Conservation (phyloP, 2,888 invertebrate genomes). For the Liposcelis brunnea region DNA sequence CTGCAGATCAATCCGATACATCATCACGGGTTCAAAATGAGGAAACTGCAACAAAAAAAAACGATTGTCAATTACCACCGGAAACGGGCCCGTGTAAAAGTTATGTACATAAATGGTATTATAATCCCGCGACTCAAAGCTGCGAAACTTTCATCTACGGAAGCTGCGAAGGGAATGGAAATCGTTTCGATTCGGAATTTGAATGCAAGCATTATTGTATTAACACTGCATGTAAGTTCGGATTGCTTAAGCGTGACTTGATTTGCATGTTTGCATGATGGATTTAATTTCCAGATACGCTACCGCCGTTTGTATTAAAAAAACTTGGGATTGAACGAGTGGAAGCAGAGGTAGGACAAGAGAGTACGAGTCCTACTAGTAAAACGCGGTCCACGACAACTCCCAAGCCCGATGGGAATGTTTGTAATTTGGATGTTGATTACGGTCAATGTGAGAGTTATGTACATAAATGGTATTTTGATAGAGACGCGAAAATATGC, state of each 20-base stretch:
- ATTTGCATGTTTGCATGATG: not conserved
- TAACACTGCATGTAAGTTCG: conserved; percentile 25
- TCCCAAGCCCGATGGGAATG: too few species aligned
- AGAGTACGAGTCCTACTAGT: too few species aligned
- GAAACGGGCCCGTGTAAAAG: conserved; percentile 41
- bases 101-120: conserved; percentile 49
- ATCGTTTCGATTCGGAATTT: conserved; percentile 46
- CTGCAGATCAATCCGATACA: too few species aligned
- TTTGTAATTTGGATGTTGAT: not conserved
- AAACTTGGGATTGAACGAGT: not conserved
- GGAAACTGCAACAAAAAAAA: too few species aligned
- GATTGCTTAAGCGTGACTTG: not conserved
- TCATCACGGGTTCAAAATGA: too few species aligned
- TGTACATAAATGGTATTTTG: conserved; percentile 49
- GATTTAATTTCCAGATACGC: conserved; percentile 28
- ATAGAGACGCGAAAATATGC: conserved; percentile 37
- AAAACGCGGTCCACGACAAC: too few species aligned
- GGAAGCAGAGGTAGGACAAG: not conserved
- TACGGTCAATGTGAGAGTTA: conserved; percentile 43
- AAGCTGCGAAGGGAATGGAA: conserved; percentile 50
- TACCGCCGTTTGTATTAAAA: conserved; percentile 27
- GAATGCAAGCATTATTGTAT: conserved; percentile 46
- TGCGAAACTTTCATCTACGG: conserved; percentile 49
- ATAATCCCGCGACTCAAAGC: conserved; percentile 34
- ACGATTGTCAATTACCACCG: conserved; percentile 19